Evolutionary conservation across 2,113 vertebrate genomes (phyloP), one percentile per base, ranked within the genome.

Genomic region (Trachemys scripta): DNA sequence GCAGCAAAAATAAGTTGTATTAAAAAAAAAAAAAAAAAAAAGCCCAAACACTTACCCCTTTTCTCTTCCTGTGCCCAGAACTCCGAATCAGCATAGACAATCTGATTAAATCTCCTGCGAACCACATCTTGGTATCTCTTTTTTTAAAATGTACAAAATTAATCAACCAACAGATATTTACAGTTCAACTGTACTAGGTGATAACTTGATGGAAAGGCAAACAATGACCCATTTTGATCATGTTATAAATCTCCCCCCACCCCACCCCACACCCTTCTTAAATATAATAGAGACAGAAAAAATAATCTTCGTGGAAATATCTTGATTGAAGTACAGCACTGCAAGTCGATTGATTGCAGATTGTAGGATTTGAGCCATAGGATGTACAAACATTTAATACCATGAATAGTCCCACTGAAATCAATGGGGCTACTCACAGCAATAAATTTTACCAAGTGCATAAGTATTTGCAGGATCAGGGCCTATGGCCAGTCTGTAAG

Each of bases 121-220:
- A 99, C 98, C 29, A 94, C 98, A 62, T 99, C 99, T 94, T 99
- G 98, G 90, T 99, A 98, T 96, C 88, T 99, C 99, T 99, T 98
- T 29, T 45, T 69, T 96, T 80, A 45, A 85, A 93, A 84, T 84
- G 91, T 14, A 96, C 11, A 89, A 45, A 59, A 90, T 85, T 78
- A 85, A 91, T 81, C 85, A 93, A 29, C 51, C 45, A 92, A 29
- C 51, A 72, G 22, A 62, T 22, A 57, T 53, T 42, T 10, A 54
- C 38, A 83, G 35, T 25, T 85, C 86, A 49, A 31, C 54, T 78
- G 16, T 2, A 10, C 79, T 35, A 31, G 17, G 17, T 14, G 9
- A 47, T 2, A 16, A 62, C 31, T 5, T 24, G 2, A 14, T 0
- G 47, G 80, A 29, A 85, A 53, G 82, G 42, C 53, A 49, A 24